phyloP scores from a whole-genome alignment of 2,888 invertebrate genomes.

The Callimorpha dominula region DNA sequence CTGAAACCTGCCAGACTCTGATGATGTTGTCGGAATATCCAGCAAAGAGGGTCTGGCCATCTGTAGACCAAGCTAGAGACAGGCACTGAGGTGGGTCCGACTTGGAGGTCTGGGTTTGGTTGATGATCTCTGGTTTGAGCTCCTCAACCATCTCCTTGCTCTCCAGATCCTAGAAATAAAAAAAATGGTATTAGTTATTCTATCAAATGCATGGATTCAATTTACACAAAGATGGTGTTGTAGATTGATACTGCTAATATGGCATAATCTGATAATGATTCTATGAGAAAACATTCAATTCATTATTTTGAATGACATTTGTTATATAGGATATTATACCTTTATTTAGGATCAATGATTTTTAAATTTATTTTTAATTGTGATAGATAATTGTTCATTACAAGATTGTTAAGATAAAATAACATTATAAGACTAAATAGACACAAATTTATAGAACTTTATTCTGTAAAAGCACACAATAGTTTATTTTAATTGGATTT shows the following conservation, averaged over 20 bases:
- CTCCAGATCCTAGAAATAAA: slow-evolving; percentile 93
- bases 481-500: too few species aligned
- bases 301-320: too few species aligned
- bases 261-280: too few species aligned
- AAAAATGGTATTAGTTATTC: slow-evolving; percentile 19
- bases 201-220: not conserved
- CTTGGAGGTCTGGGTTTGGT: slow-evolving; percentile 90
- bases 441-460: too few species aligned
- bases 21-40: slow-evolving; percentile 99
- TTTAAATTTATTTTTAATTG: too few species aligned
- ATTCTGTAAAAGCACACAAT: not conserved
- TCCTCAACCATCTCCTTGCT: slow-evolving; percentile 99
- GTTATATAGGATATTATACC: too few species aligned
- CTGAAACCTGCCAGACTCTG: slow-evolving; percentile 99
- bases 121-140: slow-evolving; percentile 97
- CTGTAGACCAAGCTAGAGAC: slow-evolving; percentile 99
- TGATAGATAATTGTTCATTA: too few species aligned
- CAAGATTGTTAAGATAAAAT: too few species aligned
- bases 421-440: too few species aligned
- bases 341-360: too few species aligned
- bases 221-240: slow-evolving; percentile 3
- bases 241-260: not conserved
- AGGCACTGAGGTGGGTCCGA: slow-evolving; percentile 98
- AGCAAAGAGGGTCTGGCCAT: slow-evolving; percentile 99
- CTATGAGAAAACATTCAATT: too few species aligned